Percentiles rank a stretch among this genome's conserved stretches.
Conservation (phyloP, 2,113 vertebrate species). For the Hippolais icterina region DNA sequence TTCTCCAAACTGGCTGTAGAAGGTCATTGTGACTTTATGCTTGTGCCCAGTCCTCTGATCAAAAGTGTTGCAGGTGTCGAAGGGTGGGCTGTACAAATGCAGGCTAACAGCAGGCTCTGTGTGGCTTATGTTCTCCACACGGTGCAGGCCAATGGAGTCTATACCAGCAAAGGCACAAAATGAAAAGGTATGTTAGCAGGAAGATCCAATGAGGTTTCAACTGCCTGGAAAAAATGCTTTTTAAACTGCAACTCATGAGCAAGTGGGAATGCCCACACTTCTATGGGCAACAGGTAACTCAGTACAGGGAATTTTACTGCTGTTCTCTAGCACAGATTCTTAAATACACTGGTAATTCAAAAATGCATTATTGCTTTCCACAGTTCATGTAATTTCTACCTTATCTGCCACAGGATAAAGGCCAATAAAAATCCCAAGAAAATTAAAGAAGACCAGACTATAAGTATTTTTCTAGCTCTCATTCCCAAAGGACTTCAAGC, state of each 20-base stretch:
- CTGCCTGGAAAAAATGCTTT: neutral
- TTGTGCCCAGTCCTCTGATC: constrained; percentile 95
- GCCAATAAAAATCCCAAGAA: neutral
- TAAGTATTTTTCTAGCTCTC: neutral
- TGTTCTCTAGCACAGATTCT: neutral
- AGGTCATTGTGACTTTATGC: constrained; percentile 92
- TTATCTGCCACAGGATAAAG: neutral
- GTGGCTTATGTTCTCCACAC: constrained; percentile 95
- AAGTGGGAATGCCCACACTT: neutral
- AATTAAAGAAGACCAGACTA: neutral
- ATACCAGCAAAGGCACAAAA: neutral
- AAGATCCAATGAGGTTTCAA: neutral
- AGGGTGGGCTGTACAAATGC: constrained; percentile 95
- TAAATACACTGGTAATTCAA: neutral
- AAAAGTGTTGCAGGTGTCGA: constrained; percentile 88
- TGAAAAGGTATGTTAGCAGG: neutral
- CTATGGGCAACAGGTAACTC: neutral
- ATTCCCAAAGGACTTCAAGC: neutral
- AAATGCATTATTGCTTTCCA: neutral
- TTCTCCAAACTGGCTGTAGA: constrained; percentile 91
- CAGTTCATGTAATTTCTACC: neutral
- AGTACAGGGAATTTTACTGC: neutral
- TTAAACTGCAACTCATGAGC: neutral
- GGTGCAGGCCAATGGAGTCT: constrained; percentile 95
- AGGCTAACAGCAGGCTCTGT: constrained; percentile 90